Percentiles rank a stretch among this genome's conserved stretches.
Conservation (phyloP, 2,797 vertebrate species). For the Sebastes nivosus region DNA sequence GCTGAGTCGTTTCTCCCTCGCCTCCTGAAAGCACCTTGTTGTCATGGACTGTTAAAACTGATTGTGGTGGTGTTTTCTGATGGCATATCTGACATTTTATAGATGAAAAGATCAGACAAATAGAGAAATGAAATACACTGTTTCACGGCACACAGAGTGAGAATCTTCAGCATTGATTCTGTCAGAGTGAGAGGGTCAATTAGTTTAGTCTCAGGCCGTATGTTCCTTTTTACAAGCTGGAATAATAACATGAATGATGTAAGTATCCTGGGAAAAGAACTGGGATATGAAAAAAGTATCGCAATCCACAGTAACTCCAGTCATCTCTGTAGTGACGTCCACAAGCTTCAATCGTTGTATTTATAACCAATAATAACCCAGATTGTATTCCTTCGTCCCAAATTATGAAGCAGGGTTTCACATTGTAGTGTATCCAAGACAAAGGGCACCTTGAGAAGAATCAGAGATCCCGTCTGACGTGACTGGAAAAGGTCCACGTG, state of each 20-base stretch:
- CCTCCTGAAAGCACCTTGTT: background rate
- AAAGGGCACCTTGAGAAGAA: slow-evolving; percentile 40
- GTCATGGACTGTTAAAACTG: background rate
- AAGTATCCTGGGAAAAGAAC: background rate
- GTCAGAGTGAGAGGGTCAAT: background rate
- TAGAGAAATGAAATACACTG: background rate
- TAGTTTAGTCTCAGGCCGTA: background rate
- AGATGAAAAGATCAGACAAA: background rate
- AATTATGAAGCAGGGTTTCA: background rate
- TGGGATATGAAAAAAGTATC: background rate
- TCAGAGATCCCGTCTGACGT: slow-evolving; percentile 14
- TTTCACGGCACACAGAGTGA: background rate
- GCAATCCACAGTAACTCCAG: slow-evolving; percentile 4
- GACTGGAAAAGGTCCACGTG: slow-evolving; percentile 14
- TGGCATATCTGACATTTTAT: background rate
- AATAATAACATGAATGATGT: background rate
- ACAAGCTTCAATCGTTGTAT: background rate
- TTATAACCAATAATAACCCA: slow-evolving; percentile 13
- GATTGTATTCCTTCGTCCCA: background rate
- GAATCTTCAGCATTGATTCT: background rate
- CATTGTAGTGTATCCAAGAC: slow-evolving; percentile 8
- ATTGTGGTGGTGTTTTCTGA: background rate
- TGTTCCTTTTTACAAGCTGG: background rate
- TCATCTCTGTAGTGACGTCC: slow-evolving; percentile 2
- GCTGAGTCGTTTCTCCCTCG: background rate